phyloP scores from a whole-genome alignment of 2,888 invertebrate species.

The Apamea crenata region DNA sequence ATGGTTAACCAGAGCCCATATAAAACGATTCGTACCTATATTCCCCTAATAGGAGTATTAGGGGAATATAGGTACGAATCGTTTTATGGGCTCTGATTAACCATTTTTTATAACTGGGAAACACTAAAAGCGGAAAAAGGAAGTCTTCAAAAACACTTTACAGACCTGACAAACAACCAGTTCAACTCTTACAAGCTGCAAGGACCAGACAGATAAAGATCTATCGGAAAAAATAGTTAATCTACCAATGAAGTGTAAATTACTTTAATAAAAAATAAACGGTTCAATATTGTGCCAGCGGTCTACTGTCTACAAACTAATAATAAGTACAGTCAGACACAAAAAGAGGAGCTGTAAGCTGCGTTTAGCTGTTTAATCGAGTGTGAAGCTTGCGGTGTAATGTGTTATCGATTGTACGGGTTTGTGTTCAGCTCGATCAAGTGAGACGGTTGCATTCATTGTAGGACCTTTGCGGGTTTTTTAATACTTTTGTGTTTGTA shows the following conservation, averaged over 20 bases:
- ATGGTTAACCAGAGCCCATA: neutral
- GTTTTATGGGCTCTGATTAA: too few species aligned
- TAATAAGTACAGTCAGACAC: conserved; percentile 57
- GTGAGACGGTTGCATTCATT: conserved; percentile 55
- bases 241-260: conserved; percentile 38
- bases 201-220: neutral
- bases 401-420: conserved; percentile 63
- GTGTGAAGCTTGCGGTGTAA: conserved; percentile 66
- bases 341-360: conserved; percentile 59
- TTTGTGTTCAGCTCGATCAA: conserved; percentile 58
- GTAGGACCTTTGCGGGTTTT: conserved; percentile 42
- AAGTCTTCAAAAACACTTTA: neutral
- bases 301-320: conserved; percentile 36
- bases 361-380: conserved; percentile 67
- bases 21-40: neutral
- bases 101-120: neutral
- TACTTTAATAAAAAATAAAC: conserved; percentile 27
- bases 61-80: too few species aligned
- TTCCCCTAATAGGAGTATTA: neutral
- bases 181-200: neutral
- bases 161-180: neutral
- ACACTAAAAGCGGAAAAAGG: neutral
- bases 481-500: conserved; percentile 40
- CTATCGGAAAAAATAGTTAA: conserved; percentile 10
- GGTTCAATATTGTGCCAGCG: conserved; percentile 15